A percentile compares a stretch with the other conserved stretches of the same genome.
Conservation (phyloP, 1,140 invertebrate species). For the Macrocentrus cingulum region DNA sequence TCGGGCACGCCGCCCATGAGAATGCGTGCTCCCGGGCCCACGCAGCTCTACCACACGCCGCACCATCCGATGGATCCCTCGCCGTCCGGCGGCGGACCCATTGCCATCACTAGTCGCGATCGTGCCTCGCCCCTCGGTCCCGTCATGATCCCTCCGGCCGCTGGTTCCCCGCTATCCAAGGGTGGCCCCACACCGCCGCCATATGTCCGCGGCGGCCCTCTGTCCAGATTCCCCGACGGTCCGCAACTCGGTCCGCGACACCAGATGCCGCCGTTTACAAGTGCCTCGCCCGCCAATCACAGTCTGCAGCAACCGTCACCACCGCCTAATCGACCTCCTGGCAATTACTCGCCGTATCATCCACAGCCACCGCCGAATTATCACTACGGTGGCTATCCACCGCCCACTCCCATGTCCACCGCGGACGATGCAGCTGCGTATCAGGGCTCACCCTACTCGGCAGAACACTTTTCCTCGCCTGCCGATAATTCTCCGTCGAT, state of each 20-base stretch:
- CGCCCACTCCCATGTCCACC: conserved; percentile 51
- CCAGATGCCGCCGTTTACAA: conserved; percentile 50
- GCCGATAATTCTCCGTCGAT: conserved; percentile 47
- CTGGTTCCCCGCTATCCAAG: conserved; percentile 49
- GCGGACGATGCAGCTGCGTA: conserved; percentile 53
- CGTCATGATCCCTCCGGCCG: conserved; percentile 49
- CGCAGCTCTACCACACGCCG: conserved; percentile 56
- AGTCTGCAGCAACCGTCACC: conserved; percentile 53
- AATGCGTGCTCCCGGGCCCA: conserved; percentile 47
- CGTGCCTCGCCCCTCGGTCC: conserved; percentile 48
- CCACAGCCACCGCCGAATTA: conserved; percentile 56
- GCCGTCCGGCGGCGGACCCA: conserved; percentile 60
- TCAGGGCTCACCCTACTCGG: conserved; percentile 50
- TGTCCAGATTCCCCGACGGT: conserved; percentile 43
- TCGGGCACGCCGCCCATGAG: conserved; percentile 53
- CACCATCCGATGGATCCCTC: conserved; percentile 63
- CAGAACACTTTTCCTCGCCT: conserved; percentile 50
- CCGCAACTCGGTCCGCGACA: conserved; percentile 50
- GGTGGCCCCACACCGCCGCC: conserved; percentile 52
- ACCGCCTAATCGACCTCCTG: conserved; percentile 44
- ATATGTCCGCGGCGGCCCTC: conserved; percentile 42
- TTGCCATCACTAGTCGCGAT: conserved; percentile 53
- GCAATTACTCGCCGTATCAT: conserved; percentile 58
- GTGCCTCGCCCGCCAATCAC: conserved; percentile 38
- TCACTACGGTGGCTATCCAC: conserved; percentile 58